Evolutionary conservation across 2,888 invertebrate species (phyloP).

Genomic region (Drosophila multiciliata): DNA sequence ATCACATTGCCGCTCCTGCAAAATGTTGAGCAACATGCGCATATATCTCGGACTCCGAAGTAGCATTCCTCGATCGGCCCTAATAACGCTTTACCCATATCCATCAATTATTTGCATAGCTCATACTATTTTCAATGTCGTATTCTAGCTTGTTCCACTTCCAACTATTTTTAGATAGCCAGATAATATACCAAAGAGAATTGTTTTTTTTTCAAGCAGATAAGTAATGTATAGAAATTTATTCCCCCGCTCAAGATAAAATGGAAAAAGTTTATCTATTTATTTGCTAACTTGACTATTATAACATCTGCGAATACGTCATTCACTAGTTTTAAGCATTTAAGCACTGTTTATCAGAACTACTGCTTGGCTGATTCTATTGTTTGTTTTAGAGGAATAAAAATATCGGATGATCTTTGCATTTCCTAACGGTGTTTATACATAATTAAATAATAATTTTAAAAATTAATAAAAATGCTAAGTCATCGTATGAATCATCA

Average conservation of each 20-base stretch:
- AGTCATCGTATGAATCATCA: neutral
- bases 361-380: neutral
- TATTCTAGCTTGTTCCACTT: neutral
- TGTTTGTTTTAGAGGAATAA: neutral
- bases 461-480: neutral
- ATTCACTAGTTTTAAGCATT: slow-evolving; percentile 26
- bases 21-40: slow-evolving; percentile 56
- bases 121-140: no score
- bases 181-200: neutral
- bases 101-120: neutral
- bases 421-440: neutral
- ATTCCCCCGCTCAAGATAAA: slow-evolving; percentile 11
- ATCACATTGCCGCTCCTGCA: slow-evolving; percentile 59
- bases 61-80: slow-evolving; percentile 11
- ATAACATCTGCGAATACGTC: slow-evolving; percentile 18
- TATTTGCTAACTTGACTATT: neutral
- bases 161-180: neutral
- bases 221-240: neutral
- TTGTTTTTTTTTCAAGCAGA: neutral
- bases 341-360: slow-evolving; percentile 14
- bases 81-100: neutral
- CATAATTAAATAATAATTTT: neutral
- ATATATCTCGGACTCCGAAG: neutral
- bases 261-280: slow-evolving; percentile 22
- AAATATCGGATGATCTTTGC: neutral